Base-by-base conservation (phyloP, 2,797 vertebrate genomes). In the Pangasius larnaudii region DNA sequence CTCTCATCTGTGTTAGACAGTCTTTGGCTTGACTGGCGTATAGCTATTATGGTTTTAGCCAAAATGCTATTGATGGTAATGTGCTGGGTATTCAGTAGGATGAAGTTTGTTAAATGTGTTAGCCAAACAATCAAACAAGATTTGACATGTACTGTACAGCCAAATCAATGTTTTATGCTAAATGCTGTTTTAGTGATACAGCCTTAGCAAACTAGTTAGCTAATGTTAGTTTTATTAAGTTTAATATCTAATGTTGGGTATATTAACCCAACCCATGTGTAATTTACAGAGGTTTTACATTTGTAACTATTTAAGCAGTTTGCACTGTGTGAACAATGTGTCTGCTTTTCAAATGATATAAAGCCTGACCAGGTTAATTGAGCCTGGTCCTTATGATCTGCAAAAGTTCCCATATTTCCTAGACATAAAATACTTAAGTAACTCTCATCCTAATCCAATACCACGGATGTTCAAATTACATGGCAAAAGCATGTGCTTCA, bases 401-500 rank as follows among this genome's bases (percentile, higher is more conserved):
- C 78, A 71, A 85, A 78, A 88, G 81, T 83, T 77, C 87, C 63
- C 46, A 79, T 58, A 86, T 81, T 39, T 39, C 2, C 24, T 16
- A 83, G 33, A 18, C 13, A 81, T 7, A 53, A 58, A 67, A 22
- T 46, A 16, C 24, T 30, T 46, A 42, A 27, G 67, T 22, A 74
- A 19, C 81, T 24, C 49, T 18, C 2, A 69, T 39, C 58, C 9
- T 39, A 39, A 84, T 78, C 61, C 80, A 88, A 84, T 84, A 67
- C 74, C 87, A 74, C 19, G 19, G 83, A 89, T 84, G 59, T 86
- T 84, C 63, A 86, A 89, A 90, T 91, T 87, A 90, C 82, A 90
- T 36, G 1, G 74, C 84, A 84, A 89, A 90, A 56, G 90, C 77
- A 78, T 87, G 89, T 87, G 69, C 87, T 89, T 89, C 65, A 88